A percentile compares a stretch with the other conserved stretches of the same genome.
Evolutionary conservation across 2,888 invertebrate species (phyloP).

Genomic region (Rhamnusium bicolor): DNA sequence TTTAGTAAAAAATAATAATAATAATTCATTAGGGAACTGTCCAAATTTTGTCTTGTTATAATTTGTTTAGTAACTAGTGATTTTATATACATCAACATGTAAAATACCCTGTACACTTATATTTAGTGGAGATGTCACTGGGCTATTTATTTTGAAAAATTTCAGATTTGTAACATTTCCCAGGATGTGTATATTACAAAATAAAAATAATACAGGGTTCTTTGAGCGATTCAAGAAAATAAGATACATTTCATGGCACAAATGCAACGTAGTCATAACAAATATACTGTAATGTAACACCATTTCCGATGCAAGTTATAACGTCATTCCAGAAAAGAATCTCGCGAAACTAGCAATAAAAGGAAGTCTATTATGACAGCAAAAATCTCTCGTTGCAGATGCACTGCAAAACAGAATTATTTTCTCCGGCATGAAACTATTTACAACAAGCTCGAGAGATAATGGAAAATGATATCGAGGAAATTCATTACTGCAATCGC

Average conservation of each 20-base stretch:
- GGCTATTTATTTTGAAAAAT: too few relatives aligned
- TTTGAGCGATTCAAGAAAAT: not conserved
- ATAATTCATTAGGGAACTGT: too few relatives aligned
- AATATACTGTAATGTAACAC: slow-evolving; percentile 29
- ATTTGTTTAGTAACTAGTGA: too few relatives aligned
- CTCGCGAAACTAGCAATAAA: slow-evolving; percentile 36
- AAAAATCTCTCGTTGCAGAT: slow-evolving; percentile 22
- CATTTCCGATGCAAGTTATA: slow-evolving; percentile 43
- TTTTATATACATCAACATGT: too few relatives aligned
- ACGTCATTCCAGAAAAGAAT: slow-evolving; percentile 39
- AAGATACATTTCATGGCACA: not conserved
- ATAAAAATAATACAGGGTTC: not conserved
- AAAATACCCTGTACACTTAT: too few relatives aligned
- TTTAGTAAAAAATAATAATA: too few relatives aligned
- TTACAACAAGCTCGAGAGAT: slow-evolving; percentile 13
- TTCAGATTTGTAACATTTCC: too few relatives aligned
- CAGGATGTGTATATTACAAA: not conserved
- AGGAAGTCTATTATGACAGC: slow-evolving; percentile 38
- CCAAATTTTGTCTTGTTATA: too few relatives aligned
- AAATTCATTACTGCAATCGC: slow-evolving; percentile 2
- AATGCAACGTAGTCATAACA: slow-evolving; percentile 11
- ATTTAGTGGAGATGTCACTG: too few relatives aligned
- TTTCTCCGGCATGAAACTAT: slow-evolving; percentile 9
- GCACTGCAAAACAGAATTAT: slow-evolving; percentile 16
- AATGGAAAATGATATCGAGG: not conserved